Conservation (phyloP, 2,113 vertebrate species). For the Colossoma macropomum region DNA sequence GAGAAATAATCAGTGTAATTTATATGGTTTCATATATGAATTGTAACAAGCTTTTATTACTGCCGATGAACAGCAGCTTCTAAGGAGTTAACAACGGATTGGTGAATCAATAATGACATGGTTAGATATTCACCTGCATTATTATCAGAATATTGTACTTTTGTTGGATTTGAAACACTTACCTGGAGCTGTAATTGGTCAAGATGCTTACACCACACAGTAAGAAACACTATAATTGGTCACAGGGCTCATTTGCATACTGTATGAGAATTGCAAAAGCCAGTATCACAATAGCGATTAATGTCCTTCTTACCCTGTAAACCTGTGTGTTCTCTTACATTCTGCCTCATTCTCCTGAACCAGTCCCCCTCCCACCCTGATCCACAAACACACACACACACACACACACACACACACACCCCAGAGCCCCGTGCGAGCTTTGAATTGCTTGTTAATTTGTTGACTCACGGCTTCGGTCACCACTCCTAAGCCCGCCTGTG, state of each 20-base stretch:
- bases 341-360: background rate
- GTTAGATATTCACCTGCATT: no score
- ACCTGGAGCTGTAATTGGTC: background rate
- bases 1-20: no score
- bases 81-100: no score
- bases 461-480: conserved; percentile 18
- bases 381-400: background rate
- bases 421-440: background rate
- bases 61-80: no score
- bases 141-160: no score
- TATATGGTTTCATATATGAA: no score
- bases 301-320: background rate
- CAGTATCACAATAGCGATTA: background rate
- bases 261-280: background rate
- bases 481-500: background rate
- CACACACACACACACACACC: background rate
- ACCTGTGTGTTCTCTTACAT: conserved; percentile 46
- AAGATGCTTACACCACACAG: background rate
- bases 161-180: background rate
- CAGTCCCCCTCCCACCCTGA: background rate
- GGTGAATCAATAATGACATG: no score
- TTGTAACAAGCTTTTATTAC: no score
- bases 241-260: background rate
- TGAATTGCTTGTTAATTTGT: conserved; percentile 32
- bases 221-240: background rate